Conservation (phyloP, 2,888 invertebrate species). For the Anoplius nigerrimus region DNA sequence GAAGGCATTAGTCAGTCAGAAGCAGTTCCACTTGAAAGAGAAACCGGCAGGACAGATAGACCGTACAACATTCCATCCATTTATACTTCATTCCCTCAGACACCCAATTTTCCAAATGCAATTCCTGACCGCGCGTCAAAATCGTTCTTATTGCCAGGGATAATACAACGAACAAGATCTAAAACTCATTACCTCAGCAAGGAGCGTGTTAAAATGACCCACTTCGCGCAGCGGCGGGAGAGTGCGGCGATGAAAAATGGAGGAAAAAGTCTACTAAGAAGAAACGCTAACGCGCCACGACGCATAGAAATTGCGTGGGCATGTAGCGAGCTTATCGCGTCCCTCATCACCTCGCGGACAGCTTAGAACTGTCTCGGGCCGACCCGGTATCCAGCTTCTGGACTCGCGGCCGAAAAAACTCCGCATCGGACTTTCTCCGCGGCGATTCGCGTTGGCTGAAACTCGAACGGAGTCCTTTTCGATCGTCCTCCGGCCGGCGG, state of each 20-base stretch:
- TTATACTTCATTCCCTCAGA: no score
- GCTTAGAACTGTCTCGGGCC: constrained; percentile 19
- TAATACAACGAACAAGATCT: no score
- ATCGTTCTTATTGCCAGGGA: no score
- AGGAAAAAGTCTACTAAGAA: no score
- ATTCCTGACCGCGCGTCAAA: no score
- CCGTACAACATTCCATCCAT: no score
- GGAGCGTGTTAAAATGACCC: no score
- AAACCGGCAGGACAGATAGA: no score
- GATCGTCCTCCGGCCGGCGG: constrained; percentile 50
- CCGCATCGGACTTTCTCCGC: constrained; percentile 41
- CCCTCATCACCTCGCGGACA: constrained; percentile 34
- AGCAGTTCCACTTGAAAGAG: no score
- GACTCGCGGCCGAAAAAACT: constrained; percentile 29
- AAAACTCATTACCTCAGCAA: no score
- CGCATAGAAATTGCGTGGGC: constrained; percentile 56
- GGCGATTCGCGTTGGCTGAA: constrained; percentile 10
- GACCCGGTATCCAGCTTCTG: constrained; percentile 28
- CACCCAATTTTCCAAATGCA: no score
- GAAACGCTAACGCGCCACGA: constrained; percentile 3
- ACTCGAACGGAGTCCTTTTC: constrained; percentile 32
- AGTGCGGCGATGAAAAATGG: constrained; percentile 28
- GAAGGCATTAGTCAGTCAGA: no score
- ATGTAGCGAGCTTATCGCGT: constrained; percentile 38
- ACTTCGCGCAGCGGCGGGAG: constrained; percentile 32